A percentile compares a stretch with the other conserved stretches of the same genome.
phyloP scores from a whole-genome alignment of 1,140 invertebrate genomes.

The Solenopsis invicta region DNA sequence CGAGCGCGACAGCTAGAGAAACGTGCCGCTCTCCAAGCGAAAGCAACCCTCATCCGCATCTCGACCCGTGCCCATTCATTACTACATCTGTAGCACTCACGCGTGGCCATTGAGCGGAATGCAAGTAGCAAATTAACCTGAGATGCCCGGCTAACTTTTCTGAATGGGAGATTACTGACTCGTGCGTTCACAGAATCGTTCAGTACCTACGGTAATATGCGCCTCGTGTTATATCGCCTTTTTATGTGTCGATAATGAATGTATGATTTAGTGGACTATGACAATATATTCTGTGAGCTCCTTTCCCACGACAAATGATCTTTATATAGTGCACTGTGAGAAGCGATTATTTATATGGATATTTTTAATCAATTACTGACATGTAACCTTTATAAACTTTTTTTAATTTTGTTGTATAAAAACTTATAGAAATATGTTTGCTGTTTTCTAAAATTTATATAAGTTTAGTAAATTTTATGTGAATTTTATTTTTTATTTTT shows the following conservation, averaged over 20 bases:
- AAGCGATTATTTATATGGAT: neutral
- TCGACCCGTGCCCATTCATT: constrained; percentile 74
- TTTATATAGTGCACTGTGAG: neutral
- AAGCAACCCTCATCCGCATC: constrained; percentile 56
- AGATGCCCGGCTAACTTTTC: constrained; percentile 77
- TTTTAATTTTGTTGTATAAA: neutral
- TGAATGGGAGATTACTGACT: constrained; percentile 80
- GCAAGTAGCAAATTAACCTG: constrained; percentile 80
- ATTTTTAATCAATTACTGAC: neutral
- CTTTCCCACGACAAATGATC: constrained; percentile 10
- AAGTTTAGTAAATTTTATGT: neutral
- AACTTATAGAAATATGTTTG: neutral
- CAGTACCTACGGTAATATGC: constrained; percentile 36
- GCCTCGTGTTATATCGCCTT: constrained; percentile 16
- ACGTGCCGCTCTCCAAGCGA: neutral
- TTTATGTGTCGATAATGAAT: constrained; percentile 40
- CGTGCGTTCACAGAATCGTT: constrained; percentile 57
- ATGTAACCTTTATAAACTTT: neutral
- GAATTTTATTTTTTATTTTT: too few relatives aligned
- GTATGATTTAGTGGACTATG: constrained; percentile 14
- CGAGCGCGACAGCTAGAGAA: constrained; percentile 14
- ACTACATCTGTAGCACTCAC: constrained; percentile 73
- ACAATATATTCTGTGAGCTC: neutral
- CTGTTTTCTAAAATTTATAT: neutral
- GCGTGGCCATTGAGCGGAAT: constrained; percentile 77